Percentiles rank a stretch among this genome's conserved stretches.
Conservation (phyloP, 2,888 invertebrate genomes). For the Proisotoma minuta region DNA sequence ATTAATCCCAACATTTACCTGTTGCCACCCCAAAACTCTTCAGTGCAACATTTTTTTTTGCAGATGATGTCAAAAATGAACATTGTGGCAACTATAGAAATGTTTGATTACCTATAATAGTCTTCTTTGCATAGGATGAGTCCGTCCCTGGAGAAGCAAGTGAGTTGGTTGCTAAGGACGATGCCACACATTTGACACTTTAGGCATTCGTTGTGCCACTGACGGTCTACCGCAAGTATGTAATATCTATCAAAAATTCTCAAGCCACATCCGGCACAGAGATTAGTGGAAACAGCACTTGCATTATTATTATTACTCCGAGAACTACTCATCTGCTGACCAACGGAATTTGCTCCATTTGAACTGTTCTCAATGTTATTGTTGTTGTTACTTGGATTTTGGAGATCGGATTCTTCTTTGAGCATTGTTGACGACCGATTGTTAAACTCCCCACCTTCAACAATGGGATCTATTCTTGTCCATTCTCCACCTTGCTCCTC, state of each 20-base stretch:
- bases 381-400: slow-evolving; percentile 14
- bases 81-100: neutral
- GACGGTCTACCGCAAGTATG: slow-evolving; percentile 77
- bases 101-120: slow-evolving; percentile 69
- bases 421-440: slow-evolving; percentile 23
- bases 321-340: neutral
- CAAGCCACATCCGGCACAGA: slow-evolving; percentile 56
- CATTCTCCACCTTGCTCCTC: slow-evolving; percentile 37
- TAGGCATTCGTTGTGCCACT: slow-evolving; percentile 69
- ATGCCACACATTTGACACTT: slow-evolving; percentile 53
- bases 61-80: neutral
- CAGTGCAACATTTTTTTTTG: neutral
- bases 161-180: slow-evolving; percentile 76
- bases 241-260: slow-evolving; percentile 60
- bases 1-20: too few species aligned
- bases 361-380: slow-evolving; percentile 12
- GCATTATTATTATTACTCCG: slow-evolving; percentile 19
- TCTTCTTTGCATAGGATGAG: slow-evolving; percentile 92
- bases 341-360: slow-evolving; percentile 7
- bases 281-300: slow-evolving; percentile 23
- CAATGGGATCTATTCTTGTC: slow-evolving; percentile 26
- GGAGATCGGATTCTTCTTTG: slow-evolving; percentile 29
- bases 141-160: slow-evolving; percentile 83
- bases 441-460: slow-evolving; percentile 7
- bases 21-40: too few species aligned